Percentiles rank a stretch among this genome's conserved stretches.
Conservation (phyloP, 2,888 invertebrate genomes). For the Mactromeris polynyma region DNA sequence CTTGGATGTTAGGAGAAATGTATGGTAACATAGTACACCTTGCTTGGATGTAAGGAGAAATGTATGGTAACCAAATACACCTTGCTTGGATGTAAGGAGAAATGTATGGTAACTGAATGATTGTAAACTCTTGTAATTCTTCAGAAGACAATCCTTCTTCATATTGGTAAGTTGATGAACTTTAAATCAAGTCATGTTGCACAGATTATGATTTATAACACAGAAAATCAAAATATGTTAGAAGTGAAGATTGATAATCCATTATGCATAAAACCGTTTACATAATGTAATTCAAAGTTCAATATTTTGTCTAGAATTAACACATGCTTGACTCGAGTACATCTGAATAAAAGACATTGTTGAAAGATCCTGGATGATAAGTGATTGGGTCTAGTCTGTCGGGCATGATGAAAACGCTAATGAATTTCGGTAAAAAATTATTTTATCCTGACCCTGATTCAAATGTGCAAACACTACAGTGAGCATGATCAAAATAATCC, state of each 20-base stretch:
- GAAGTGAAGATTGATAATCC: neutral
- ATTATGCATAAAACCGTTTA: neutral
- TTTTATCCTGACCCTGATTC: neutral
- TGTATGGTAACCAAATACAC: no score
- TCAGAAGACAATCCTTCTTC: neutral
- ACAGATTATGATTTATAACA: neutral
- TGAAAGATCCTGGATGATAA: neutral
- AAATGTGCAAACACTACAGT: no score
- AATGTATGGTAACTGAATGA: no score
- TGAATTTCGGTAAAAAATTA: neutral
- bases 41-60: no score
- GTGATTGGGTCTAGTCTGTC: neutral
- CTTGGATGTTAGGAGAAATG: no score
- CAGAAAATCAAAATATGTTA: neutral
- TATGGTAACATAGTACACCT: no score
- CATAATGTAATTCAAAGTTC: neutral
- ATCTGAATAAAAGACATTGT: neutral
- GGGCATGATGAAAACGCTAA: neutral
- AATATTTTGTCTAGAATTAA: slow-evolving; percentile 2
- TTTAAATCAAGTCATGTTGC: neutral
- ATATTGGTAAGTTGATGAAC: neutral
- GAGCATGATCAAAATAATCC: no score
- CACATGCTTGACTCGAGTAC: neutral
- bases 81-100: no score
- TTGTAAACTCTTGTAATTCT: neutral